Conservation (phyloP, 2,888 invertebrate species). For the Drosophila engyochracea region DNA sequence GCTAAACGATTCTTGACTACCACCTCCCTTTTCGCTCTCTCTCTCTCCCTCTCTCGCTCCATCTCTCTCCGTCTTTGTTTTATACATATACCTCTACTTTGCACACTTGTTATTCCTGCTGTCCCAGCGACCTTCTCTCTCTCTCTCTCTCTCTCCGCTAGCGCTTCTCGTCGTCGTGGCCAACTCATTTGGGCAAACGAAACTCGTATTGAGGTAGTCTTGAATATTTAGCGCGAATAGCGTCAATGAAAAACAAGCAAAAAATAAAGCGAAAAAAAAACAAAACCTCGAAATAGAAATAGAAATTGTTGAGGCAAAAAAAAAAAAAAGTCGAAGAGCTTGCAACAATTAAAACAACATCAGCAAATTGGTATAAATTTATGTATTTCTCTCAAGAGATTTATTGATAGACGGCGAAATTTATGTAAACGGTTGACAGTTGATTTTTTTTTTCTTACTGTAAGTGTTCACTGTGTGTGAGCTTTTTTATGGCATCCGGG, state of each 20-base stretch:
- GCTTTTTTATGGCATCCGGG: slow-evolving; percentile 19
- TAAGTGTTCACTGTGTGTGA: background rate
- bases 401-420: slow-evolving; percentile 72
- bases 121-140: slow-evolving; percentile 13
- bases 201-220: slow-evolving; percentile 80
- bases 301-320: slow-evolving; percentile 31
- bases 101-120: slow-evolving; percentile 45
- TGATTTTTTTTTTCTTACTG: slow-evolving; percentile 16
- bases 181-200: slow-evolving; percentile 72
- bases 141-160: background rate
- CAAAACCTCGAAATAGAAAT: slow-evolving; percentile 30
- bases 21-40: slow-evolving; percentile 5
- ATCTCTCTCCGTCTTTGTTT: slow-evolving; percentile 6
- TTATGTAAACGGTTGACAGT: slow-evolving; percentile 67
- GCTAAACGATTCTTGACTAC: slow-evolving; percentile 66
- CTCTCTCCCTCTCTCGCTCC: slow-evolving; percentile 15
- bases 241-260: slow-evolving; percentile 34
- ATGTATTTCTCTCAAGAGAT: slow-evolving; percentile 62
- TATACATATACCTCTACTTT: slow-evolving; percentile 7
- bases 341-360: slow-evolving; percentile 26
- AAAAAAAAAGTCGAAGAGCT: slow-evolving; percentile 2
- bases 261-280: slow-evolving; percentile 19
- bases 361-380: slow-evolving; percentile 49
- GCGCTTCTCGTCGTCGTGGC: background rate
- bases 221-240: slow-evolving; percentile 57